A percentile compares a stretch with the other conserved stretches of the same genome.
phyloP scores from a whole-genome alignment of 1,140 invertebrate species.

The Drosophila nebulosa region DNA sequence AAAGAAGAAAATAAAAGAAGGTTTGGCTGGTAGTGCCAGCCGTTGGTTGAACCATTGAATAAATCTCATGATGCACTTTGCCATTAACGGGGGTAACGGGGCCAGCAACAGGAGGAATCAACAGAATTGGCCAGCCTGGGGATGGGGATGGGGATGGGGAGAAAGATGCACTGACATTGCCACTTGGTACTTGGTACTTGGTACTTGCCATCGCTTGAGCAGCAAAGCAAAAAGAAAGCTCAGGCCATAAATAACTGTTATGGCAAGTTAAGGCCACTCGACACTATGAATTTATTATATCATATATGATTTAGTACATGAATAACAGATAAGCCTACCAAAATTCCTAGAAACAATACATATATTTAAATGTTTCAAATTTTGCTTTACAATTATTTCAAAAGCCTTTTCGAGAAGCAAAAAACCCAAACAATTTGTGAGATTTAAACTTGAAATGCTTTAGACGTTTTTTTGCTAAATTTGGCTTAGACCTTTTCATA shows the following conservation, averaged over 20 bases:
- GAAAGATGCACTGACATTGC: background rate
- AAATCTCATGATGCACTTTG: slow-evolving; percentile 22
- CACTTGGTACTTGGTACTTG: slow-evolving; percentile 19
- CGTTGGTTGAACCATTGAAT: slow-evolving; percentile 12
- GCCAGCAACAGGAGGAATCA: background rate
- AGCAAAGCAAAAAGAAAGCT: slow-evolving; percentile 7
- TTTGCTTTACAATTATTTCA: too few species aligned
- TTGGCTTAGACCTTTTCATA: too few species aligned
- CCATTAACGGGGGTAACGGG: background rate
- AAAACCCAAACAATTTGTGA: too few species aligned
- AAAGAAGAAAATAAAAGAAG: slow-evolving; percentile 30
- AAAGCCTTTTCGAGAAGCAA: too few species aligned
- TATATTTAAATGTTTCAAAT: background rate
- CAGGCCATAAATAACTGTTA: slow-evolving; percentile 6
- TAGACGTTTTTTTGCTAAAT: too few species aligned
- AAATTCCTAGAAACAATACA: background rate
- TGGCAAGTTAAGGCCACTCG: background rate
- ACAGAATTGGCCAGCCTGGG: too few species aligned
- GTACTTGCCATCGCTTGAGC: slow-evolving; percentile 11
- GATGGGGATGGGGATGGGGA: background rate
- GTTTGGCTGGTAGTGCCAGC: slow-evolving; percentile 48
- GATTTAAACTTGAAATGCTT: too few species aligned
- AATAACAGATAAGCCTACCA: background rate
- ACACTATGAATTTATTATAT: background rate
- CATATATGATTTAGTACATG: background rate